These are phyloP conservation scores for Cynoglossus semilaevis DNA, from an alignment of 2,113 vertebrate genomes.

Conservation along the genomic window DNA sequence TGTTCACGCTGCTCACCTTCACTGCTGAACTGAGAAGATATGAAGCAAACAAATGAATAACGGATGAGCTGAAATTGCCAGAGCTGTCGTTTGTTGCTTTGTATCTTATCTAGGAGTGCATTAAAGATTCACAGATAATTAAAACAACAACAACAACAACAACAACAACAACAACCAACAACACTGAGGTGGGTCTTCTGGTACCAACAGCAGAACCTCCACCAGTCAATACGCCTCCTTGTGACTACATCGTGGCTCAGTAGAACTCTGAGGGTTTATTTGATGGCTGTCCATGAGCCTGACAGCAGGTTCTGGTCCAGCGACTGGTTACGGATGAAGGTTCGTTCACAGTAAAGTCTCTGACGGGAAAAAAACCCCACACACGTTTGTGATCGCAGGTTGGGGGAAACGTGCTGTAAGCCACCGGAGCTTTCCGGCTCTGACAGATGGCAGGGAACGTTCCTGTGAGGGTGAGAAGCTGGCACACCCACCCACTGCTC, in stretches of 20 bases:
- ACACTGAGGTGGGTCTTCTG: constrained; percentile 34
- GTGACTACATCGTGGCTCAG: constrained; percentile 49
- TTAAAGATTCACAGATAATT: constrained; percentile 58
- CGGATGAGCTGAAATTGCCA: constrained; percentile 43
- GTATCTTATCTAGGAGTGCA: constrained; percentile 38
- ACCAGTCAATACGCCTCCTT: constrained; percentile 39
- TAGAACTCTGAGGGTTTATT: constrained; percentile 54
- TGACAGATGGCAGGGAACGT: constrained; percentile 72
- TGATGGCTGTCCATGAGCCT: constrained; percentile 62
- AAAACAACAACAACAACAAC: constrained; percentile 35
- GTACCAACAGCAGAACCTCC: constrained; percentile 34
- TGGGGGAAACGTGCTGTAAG: constrained; percentile 59
- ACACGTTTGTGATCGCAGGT: constrained; percentile 51
- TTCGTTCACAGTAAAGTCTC: constrained; percentile 64
- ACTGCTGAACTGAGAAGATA: constrained; percentile 20
- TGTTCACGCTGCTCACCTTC: constrained; percentile 14
- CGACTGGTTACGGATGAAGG: constrained; percentile 50
- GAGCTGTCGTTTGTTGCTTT: constrained; percentile 36
- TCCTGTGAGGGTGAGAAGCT: constrained; percentile 40
- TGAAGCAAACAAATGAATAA: constrained; percentile 60
- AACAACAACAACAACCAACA: constrained; percentile 48
- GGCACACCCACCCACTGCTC: constrained; percentile 13
- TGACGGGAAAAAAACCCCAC: constrained; percentile 64
- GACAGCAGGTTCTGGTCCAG: constrained; percentile 48
- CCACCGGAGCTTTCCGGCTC: constrained; percentile 64